These are phyloP conservation scores for Stictonetta naevosa DNA, from an alignment of 2,113 vertebrate species.

Conservation along the genomic window DNA sequence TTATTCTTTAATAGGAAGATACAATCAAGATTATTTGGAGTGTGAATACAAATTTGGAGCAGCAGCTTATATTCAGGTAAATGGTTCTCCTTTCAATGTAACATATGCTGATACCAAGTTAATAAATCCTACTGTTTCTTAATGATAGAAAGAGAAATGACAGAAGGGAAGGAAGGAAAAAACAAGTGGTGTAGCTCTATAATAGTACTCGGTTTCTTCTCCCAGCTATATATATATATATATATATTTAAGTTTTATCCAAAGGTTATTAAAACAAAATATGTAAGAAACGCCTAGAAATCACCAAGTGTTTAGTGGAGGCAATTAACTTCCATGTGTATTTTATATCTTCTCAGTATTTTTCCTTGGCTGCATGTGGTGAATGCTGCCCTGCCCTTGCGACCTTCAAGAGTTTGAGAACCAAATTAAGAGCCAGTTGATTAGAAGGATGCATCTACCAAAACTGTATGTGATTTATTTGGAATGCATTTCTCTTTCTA, in stretches of 20 bases:
- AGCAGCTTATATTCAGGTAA: not conserved
- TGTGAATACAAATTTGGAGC: not conserved
- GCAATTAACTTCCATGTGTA: not conserved
- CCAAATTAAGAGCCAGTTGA: not conserved
- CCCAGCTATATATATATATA: no score
- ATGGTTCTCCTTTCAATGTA: not conserved
- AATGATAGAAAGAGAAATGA: not conserved
- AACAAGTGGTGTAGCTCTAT: not conserved
- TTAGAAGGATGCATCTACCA: not conserved
- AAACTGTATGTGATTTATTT: not conserved
- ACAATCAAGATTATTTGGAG: not conserved
- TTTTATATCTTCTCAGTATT: not conserved
- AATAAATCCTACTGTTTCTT: not conserved
- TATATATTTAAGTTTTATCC: not conserved
- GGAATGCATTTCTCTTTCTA: not conserved
- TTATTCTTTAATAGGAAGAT: not conserved
- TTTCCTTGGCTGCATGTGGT: not conserved
- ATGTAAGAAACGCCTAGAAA: not conserved
- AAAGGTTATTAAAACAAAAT: not conserved
- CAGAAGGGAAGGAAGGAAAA: not conserved
- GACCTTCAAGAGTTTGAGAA: not conserved
- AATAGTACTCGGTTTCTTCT: not conserved
- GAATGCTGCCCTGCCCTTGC: not conserved
- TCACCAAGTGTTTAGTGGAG: not conserved
- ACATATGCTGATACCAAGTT: not conserved